Evolutionary conservation across 2,113 vertebrate genomes (phyloP).

Genomic region (Circaetus gallicus): DNA sequence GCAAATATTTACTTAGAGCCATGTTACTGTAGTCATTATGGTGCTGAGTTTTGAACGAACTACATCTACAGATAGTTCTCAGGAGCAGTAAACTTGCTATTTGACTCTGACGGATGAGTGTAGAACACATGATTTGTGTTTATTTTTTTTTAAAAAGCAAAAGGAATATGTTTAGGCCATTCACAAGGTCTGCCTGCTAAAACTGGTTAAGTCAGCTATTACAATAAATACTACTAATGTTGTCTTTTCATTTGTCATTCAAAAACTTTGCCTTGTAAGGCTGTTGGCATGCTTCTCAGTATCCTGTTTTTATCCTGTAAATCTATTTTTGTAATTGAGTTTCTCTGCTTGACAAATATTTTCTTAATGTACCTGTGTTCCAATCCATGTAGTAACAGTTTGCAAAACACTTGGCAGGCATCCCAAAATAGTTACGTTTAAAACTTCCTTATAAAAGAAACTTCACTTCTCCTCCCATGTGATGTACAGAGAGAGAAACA

Average conservation of each 20-base stretch:
- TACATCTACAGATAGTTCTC: neutral
- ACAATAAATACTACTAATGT: neutral
- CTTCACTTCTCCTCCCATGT: neutral
- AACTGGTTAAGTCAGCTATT: neutral
- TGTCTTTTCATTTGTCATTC: slow-evolving; percentile 4
- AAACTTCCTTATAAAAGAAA: neutral
- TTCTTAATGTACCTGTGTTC: slow-evolving; percentile 33
- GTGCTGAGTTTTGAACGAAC: neutral
- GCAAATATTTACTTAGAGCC: neutral
- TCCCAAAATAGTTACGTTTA: neutral
- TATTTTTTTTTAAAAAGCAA: neutral
- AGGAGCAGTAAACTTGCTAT: neutral
- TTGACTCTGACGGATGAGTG: neutral
- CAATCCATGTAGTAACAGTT: neutral
- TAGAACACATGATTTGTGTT: neutral
- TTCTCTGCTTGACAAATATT: slow-evolving; percentile 26
- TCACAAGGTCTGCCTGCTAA: neutral
- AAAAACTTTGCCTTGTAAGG: neutral
- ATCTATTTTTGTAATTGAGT: slow-evolving; percentile 7
- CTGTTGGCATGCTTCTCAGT: neutral
- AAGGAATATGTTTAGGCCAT: neutral
- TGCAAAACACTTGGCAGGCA: slow-evolving; percentile 16
- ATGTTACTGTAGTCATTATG: too few relatives aligned
- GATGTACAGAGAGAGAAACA: neutral
- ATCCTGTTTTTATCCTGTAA: slow-evolving; percentile 16